phyloP scores from a whole-genome alignment of 2,113 vertebrate genomes.

The Xiphorhynchus elegans region DNA sequence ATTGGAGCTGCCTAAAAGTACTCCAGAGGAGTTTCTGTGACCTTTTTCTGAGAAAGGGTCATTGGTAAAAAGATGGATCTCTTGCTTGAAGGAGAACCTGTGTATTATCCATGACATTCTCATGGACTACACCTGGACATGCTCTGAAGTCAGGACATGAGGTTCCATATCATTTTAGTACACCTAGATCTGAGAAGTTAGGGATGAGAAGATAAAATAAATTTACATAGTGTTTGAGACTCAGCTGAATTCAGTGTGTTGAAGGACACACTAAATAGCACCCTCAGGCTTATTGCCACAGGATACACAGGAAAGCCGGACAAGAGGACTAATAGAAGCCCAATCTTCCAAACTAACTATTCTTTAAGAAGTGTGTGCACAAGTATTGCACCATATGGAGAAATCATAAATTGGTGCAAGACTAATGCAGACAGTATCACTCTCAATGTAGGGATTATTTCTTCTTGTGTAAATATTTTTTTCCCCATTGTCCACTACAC shows the following conservation, averaged over 20 bases:
- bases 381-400: background rate
- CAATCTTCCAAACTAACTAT: background rate
- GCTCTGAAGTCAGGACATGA: accelerated
- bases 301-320: background rate
- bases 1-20: background rate
- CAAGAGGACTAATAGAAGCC: background rate
- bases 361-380: background rate
- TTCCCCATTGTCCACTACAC: background rate
- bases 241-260: background rate
- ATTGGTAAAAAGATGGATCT: background rate
- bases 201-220: background rate
- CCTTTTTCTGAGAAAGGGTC: background rate
- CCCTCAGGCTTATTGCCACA: background rate
- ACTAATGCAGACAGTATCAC: background rate
- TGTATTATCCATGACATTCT: background rate
- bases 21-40: background rate
- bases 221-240: background rate
- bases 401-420: background rate
- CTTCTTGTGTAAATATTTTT: background rate
- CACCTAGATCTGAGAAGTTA: background rate
- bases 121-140: accelerated
- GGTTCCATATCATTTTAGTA: background rate
- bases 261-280: background rate
- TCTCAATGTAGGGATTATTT: background rate
- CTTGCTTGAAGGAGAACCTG: background rate